phyloP scores from a whole-genome alignment of 2,113 vertebrate species.

The Pseudopodoces humilis region DNA sequence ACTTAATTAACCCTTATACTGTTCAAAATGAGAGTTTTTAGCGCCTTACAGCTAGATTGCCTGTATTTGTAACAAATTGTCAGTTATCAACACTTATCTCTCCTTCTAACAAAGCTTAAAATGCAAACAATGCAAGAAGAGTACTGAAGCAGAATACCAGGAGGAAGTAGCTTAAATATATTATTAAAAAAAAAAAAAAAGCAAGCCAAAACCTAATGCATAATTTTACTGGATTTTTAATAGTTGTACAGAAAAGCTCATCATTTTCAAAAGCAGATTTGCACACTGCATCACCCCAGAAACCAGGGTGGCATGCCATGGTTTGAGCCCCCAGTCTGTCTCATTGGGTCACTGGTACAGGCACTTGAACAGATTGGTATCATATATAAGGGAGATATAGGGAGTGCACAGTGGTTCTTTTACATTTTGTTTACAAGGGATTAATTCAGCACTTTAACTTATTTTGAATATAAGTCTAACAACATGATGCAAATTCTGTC shows the following conservation, averaged over 20 bases:
- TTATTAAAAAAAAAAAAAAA: neutral
- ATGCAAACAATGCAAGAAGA: neutral
- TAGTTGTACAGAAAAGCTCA: neutral
- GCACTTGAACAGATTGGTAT: fast-evolving
- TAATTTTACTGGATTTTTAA: neutral
- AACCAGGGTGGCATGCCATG: neutral
- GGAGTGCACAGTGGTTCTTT: neutral
- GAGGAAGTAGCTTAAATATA: neutral
- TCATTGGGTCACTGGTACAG: neutral
- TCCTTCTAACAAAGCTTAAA: neutral
- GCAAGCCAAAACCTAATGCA: neutral
- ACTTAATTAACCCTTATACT: neutral
- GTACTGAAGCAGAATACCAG: neutral
- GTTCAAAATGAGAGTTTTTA: neutral
- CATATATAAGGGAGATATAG: fast-evolving
- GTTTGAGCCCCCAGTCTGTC: neutral
- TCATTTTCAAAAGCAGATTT: neutral
- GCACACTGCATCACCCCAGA: neutral
- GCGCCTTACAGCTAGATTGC: neutral
- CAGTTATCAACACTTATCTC: neutral
- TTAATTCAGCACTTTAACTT: neutral
- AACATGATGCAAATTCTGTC: neutral
- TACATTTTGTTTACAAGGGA: neutral
- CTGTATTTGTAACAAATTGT: neutral
- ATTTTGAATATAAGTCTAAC: neutral